These are phyloP conservation scores for Platerodrilus igneus DNA, from an alignment of 2,888 invertebrate species.

Conservation along the genomic window DNA sequence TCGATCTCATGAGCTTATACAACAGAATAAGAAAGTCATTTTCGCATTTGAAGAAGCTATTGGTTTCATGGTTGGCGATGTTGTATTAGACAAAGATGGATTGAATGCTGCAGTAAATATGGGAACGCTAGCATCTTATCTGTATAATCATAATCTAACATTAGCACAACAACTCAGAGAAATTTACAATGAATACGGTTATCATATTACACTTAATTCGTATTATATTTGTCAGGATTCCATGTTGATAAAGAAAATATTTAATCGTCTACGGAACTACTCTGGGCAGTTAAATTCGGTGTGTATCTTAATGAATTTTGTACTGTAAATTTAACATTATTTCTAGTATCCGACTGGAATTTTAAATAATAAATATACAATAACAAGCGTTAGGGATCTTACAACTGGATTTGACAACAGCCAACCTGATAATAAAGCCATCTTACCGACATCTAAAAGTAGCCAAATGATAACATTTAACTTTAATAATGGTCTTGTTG, in stretches of 20 bases:
- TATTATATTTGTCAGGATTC: slow-evolving; percentile 85
- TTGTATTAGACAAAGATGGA: slow-evolving; percentile 94
- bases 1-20: slow-evolving; percentile 65
- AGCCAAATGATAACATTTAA: slow-evolving; percentile 93
- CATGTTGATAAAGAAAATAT: slow-evolving; percentile 66
- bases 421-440: slow-evolving; percentile 63
- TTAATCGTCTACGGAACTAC: slow-evolving; percentile 75
- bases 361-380: slow-evolving; percentile 57
- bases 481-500: slow-evolving; percentile 78
- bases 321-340: slow-evolving; percentile 4
- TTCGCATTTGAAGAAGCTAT: slow-evolving; percentile 99
- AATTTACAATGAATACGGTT: slow-evolving; percentile 82
- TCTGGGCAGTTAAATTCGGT: slow-evolving; percentile 59
- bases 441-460: slow-evolving; percentile 61
- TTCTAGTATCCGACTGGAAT: slow-evolving; percentile 70
- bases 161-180: slow-evolving; percentile 62
- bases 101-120: slow-evolving; percentile 80
- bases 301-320: slow-evolving; percentile 38
- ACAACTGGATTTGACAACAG: slow-evolving; percentile 81
- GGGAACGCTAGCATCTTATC: slow-evolving; percentile 69
- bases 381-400: slow-evolving; percentile 77
- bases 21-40: slow-evolving; percentile 70
- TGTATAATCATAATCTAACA: slow-evolving; percentile 58
- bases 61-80: slow-evolving; percentile 91
- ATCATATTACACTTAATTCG: slow-evolving; percentile 81